Conservation (phyloP, 2,797 vertebrate genomes). For the Hemitrygon akajei region DNA sequence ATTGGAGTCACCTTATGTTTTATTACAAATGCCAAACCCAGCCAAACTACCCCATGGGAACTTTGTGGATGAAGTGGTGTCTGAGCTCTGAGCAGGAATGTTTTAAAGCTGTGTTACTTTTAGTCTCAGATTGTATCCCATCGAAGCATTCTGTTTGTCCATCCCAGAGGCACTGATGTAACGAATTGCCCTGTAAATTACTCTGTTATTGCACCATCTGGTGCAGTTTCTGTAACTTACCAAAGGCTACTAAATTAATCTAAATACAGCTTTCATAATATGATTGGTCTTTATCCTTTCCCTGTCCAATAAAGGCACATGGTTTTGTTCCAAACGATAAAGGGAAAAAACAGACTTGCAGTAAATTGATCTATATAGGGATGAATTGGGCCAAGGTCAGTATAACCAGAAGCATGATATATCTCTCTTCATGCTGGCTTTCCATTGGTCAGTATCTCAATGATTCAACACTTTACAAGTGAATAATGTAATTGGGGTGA, state of each 20-base stretch:
- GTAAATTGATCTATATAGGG: background rate
- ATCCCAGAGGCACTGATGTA: slow-evolving; percentile 11
- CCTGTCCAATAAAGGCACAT: background rate
- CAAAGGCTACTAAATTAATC: background rate
- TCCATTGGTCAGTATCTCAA: no score
- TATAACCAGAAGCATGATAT: background rate
- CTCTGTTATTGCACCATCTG: slow-evolving; percentile 24
- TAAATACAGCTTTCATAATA: background rate
- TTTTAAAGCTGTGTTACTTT: background rate
- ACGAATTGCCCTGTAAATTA: background rate
- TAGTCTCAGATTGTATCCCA: background rate
- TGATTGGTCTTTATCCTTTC: background rate
- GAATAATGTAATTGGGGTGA: no score
- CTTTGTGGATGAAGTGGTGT: background rate
- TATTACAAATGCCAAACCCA: background rate
- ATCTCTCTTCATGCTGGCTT: no score
- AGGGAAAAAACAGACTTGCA: background rate
- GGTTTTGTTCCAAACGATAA: background rate
- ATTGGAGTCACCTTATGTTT: background rate
- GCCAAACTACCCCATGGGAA: background rate
- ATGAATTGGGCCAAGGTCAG: background rate
- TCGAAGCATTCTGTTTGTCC: background rate
- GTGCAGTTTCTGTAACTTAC: slow-evolving; percentile 8
- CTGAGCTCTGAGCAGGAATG: background rate
- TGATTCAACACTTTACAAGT: no score